Conservation (phyloP, 2,797 vertebrate genomes). For the Myotis myotis region DNA sequence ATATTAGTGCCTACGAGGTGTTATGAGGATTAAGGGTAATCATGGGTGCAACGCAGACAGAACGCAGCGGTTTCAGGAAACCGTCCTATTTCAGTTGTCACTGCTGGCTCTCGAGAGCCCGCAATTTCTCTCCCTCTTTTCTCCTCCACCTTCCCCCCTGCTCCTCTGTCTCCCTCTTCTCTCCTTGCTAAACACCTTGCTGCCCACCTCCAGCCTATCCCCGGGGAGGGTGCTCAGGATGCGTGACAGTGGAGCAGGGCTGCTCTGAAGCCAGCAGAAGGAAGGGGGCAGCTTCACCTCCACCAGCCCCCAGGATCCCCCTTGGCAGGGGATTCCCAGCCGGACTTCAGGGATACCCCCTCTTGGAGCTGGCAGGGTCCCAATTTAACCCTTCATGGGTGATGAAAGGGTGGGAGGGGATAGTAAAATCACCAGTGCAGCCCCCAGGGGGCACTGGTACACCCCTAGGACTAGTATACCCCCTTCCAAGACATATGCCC, state of each 20-base stretch:
- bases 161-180: neutral
- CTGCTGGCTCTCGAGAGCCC: neutral
- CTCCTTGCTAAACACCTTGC: neutral
- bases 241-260: fast-evolving
- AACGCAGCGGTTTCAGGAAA: neutral
- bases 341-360: neutral
- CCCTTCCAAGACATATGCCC: neutral
- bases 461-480: too few species aligned
- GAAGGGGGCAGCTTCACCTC: neutral
- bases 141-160: neutral
- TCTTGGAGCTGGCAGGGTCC: neutral
- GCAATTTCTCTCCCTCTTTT: neutral
- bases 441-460: too few species aligned
- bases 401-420: too few species aligned
- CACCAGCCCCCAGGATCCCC: neutral
- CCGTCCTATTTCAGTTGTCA: neutral
- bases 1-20: neutral
- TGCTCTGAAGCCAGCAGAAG: neutral
- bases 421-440: neutral
- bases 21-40: neutral
- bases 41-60: neutral
- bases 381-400: neutral
- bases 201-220: neutral
- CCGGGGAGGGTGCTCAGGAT: neutral
- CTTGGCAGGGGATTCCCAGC: neutral